Evolutionary conservation across 2,113 vertebrate species (phyloP), one percentile per base, ranked within the genome.

Genomic region (Oreochromis spilurus): DNA sequence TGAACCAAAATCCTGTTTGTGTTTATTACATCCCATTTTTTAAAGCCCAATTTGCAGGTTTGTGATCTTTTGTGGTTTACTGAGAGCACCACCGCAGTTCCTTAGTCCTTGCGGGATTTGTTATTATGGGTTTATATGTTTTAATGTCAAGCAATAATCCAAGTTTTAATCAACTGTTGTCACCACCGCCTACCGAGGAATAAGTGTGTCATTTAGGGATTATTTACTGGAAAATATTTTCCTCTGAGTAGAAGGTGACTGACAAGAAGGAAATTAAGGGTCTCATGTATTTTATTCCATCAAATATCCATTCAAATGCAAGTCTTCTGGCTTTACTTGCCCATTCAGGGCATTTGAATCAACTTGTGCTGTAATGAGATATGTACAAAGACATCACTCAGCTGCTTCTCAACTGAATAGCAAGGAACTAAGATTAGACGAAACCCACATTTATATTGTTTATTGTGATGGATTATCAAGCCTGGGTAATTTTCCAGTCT

Each of bases 381-480:
- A 81, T 55, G 52, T 24, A 58, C 38, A 31, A 75, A 75, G n/a
- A 83, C 52, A 75, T 79, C 29, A 62, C 31, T 85, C 40, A 38
- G 31, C 34, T 38, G 40, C 54, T 52, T 45, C 54, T 34, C 16
- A 38, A 7, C 36, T 34, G 45, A 84, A 34, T 45, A 40, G 5
- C 26, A 62, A 55, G 31, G 53, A 86, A 55, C 26, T 21, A 21
- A 65, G 16, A 81, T 85, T 55, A 81, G 81, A 84, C 78, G 4
- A 43, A 81, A 75, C 21, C 26, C 58, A 57, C 16, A 17, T 78
- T 75, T 77, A 34, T 77, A 52, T 77, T 77, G 72, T 77, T 77
- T 77, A n/a, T 60, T 58, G 85, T 81, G 75, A 89, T 81, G 80
- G 85, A 89, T 87, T 65, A 52, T 45, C 48, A 55, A 43, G 67